Base-by-base conservation (phyloP, 2,888 invertebrate genomes). In the Beris morrisii region DNA sequence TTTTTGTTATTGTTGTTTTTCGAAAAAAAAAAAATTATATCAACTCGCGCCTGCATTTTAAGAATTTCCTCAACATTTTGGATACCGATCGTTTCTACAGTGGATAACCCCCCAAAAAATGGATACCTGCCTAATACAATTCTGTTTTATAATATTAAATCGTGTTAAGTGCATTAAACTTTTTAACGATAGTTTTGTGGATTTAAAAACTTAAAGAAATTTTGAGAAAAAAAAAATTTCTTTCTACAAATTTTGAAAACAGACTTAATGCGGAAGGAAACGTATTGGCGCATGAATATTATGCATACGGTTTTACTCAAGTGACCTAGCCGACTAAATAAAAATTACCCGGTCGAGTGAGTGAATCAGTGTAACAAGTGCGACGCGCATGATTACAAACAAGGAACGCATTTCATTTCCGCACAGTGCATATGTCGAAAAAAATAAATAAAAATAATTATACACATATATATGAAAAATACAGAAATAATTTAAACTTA, bases 321-420 rank as follows among this genome's bases (percentile, higher is more conserved):
- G 15, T 48, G 15, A 48, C n/a, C n/a, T 6, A 48, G 15, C n/a
- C n/a, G 12, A 48, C 4, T 15, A 48, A 11, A 9, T 38, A 9
- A 38, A 38, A 38, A 38, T 22, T 22, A 9, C 38, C 38, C 9
- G 38, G 54, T 28, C 22, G 53, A 55, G 32, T n/a, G 64, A 64
- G 45, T 64, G 64, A 64, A 64, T 64, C 64, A 64, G 54, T 55
- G 54, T 54, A 43, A 54, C 45, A 53, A 65, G 65, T 50, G 46
- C 50, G 57, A 50, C 50, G 65, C 65, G 65, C 65, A 65, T 31
- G 56, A 48, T 48, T 38, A 38, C 9, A 38, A 38, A 38, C 38
- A 38, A 38, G 38, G 57, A 65, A 65, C 65, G 65, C 56, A 65
- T 54, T 48, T 65, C 43, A 56, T 50, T 65, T 55, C 65, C 48